Conservation (phyloP, 2,113 vertebrate genomes). For the Dendropsophus ebraccatus region DNA sequence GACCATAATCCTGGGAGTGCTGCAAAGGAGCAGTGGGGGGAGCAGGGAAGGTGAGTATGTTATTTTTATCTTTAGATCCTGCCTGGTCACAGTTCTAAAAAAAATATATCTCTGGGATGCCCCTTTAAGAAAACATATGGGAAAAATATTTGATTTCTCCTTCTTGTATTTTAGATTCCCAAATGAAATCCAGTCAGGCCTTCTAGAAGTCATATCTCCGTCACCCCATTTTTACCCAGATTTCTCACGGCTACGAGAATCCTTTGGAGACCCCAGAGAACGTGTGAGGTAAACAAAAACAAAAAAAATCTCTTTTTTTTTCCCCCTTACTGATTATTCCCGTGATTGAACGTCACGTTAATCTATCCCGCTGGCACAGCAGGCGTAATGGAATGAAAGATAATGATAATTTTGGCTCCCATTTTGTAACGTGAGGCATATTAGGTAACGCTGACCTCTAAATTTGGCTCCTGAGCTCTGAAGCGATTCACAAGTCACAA, state of each 20-base stretch:
- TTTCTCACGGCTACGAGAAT: constrained; percentile 89
- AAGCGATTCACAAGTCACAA: background rate
- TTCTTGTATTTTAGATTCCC: constrained; percentile 79
- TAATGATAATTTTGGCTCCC: constrained; percentile 21
- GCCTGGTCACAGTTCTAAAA: too few species aligned
- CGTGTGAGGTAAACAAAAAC: constrained; percentile 82
- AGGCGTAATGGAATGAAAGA: background rate
- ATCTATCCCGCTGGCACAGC: background rate
- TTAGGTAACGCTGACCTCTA: constrained; percentile 9
- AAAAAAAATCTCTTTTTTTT: background rate
- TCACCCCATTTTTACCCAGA: constrained; percentile 93
- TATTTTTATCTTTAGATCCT: too few species aligned
- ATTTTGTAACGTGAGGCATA: background rate
- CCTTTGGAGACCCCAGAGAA: constrained; percentile 93
- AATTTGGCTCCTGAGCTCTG: background rate
- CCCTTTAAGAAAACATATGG: too few species aligned
- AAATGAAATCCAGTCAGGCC: constrained; percentile 88
- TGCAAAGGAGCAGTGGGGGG: too few species aligned
- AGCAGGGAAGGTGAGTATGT: too few species aligned
- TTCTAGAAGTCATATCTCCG: constrained; percentile 92
- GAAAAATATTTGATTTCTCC: background rate
- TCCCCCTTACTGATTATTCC: background rate
- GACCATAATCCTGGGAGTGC: too few species aligned
- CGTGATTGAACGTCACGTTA: background rate
- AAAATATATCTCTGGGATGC: too few species aligned